Percentiles rank a stretch among this genome's conserved stretches.
Conservation (phyloP, 2,797 vertebrate genomes). For the Thaleichthys pacificus region DNA sequence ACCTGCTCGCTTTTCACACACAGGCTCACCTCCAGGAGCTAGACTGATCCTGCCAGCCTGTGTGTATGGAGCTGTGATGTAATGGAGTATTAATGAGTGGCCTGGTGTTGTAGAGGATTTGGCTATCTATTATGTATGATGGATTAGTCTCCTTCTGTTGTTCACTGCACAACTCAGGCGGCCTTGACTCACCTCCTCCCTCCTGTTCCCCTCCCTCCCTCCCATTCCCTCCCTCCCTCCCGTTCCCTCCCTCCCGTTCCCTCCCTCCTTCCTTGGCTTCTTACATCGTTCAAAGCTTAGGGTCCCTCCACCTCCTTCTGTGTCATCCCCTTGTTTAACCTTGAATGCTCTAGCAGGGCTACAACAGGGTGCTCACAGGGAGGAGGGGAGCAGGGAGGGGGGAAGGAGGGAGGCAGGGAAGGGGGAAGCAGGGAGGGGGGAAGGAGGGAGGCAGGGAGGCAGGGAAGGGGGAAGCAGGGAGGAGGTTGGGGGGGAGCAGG, state of each 20-base stretch:
- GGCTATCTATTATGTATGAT: slow-evolving; percentile 81
- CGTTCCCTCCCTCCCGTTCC: no score
- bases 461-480: no score
- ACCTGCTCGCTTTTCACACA: slow-evolving; percentile 49
- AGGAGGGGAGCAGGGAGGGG: no score
- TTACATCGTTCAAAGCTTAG: neutral
- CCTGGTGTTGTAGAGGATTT: slow-evolving; percentile 77
- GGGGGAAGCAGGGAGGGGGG: no score
- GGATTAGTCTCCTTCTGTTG: slow-evolving; percentile 73
- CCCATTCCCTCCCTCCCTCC: slow-evolving; percentile 1
- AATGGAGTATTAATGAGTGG: slow-evolving; percentile 39
- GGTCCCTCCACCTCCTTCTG: slow-evolving; percentile 6
- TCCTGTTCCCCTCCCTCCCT: neutral
- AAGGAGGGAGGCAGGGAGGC: no score
- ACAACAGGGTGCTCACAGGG: no score
- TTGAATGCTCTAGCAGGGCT: neutral
- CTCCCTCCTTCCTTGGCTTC: no score
- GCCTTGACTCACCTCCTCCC: neutral
- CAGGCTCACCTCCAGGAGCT: slow-evolving; percentile 54
- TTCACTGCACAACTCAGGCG: slow-evolving; percentile 21
- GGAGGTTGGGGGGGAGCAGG: no score
- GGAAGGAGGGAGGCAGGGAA: no score
- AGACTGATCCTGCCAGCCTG: slow-evolving; percentile 47
- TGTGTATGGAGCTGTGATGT: slow-evolving; percentile 53
- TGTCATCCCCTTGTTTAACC: neutral